Conservation (phyloP, 2,888 invertebrate species). For the Drosophila limbata region DNA sequence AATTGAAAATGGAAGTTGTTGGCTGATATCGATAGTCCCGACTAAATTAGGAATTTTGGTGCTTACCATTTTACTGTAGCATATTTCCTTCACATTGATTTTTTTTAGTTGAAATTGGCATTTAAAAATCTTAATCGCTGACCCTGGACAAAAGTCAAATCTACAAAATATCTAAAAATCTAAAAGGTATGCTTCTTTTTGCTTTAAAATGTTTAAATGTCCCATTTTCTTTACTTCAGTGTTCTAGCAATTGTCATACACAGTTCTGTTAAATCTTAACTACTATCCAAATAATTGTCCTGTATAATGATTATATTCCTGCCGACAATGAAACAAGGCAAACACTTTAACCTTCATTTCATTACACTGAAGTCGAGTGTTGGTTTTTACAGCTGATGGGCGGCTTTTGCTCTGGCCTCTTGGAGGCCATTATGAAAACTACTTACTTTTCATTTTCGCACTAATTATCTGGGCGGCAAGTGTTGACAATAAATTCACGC, state of each 20-base stretch:
- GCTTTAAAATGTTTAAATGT: too few relatives aligned
- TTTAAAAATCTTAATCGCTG: too few relatives aligned
- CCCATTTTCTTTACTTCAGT: too few relatives aligned
- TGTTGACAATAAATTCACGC: slow-evolving; percentile 72
- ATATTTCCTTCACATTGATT: too few relatives aligned
- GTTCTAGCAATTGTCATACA: neutral
- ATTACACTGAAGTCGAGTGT: neutral
- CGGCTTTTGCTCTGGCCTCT: slow-evolving; percentile 8
- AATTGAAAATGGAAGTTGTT: too few relatives aligned
- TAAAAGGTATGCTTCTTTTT: too few relatives aligned
- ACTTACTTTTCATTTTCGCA: slow-evolving; percentile 74
- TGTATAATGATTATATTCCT: neutral
- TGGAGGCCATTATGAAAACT: slow-evolving; percentile 43
- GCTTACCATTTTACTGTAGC: too few relatives aligned
- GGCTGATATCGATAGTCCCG: too few relatives aligned
- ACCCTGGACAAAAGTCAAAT: too few relatives aligned
- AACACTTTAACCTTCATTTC: slow-evolving; percentile 4
- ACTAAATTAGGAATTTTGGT: too few relatives aligned
- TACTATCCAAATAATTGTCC: neutral
- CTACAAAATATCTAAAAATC: too few relatives aligned
- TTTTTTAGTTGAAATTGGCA: too few relatives aligned
- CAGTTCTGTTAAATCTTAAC: neutral
- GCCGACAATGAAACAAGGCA: slow-evolving; percentile 1
- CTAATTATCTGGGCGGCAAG: slow-evolving; percentile 68
- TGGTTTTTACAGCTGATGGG: neutral